Evolutionary conservation across 2,797 vertebrate species (phyloP), one percentile per base, ranked within the genome.

Genomic region (Pogonophryne albipinna): DNA sequence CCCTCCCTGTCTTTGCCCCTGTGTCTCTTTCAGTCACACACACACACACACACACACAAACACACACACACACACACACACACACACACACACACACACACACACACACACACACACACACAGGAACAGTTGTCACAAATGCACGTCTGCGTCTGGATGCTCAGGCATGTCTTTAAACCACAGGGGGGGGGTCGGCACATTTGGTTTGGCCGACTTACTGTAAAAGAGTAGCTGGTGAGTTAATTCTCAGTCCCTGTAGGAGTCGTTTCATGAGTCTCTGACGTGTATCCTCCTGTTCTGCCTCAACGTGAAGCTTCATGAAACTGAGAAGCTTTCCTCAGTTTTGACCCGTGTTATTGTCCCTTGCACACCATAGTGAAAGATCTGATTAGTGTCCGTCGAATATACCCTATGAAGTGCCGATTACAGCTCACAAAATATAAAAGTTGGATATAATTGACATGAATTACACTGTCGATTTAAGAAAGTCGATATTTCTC

Each of bases 1-100:
- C 15, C 45, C 11, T n/a, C 46, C 50, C 49, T 60, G 10, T 64
- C 66, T 73, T 58, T 77, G 52, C 74, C 70, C 11, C 52, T 20
- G 1, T 65, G 65, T 66, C 58, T 68, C 52, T 68, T 67, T 70
- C 46, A 67, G 52, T 23, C 23, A 0, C 23, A 23, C 23, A 23
- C 23, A 23, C 23, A 23, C 23, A 23, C 23, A 0, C 23, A 23
- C 23, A 3, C 23, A 3, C 23, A 3, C 23, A 23, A 2, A 3
- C 23, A 23, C 23, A 23, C 23, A 23, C 23, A 3, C 23, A 0
- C 23, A 4, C 27, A 12, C 10, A 49, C 66, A 50, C 51, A 15
- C 71, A 50, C 65, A 76, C 59, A 56, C 34, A 57, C 4, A 1
- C 60, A 66, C 64, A 46, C 46, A 16, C 4, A 4, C 27, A 27